phyloP scores from a whole-genome alignment of 2,888 invertebrate species.

The Muschampia plurimacula region DNA sequence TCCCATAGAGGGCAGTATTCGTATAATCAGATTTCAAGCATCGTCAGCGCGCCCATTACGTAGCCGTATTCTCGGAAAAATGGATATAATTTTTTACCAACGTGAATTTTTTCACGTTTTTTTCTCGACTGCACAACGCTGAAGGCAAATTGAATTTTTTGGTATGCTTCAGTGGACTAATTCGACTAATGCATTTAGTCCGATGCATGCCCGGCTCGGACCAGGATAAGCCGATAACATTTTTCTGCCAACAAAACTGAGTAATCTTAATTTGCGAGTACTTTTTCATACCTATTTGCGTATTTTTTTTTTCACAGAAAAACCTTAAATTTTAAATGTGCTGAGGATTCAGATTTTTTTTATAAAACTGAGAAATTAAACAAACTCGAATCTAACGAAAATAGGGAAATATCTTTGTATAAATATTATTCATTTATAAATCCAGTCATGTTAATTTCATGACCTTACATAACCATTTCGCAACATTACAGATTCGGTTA shows the following conservation, averaged over 20 bases:
- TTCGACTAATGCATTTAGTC: slow-evolving; percentile 81
- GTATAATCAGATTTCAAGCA: slow-evolving; percentile 75
- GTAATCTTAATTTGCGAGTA: slow-evolving; percentile 40
- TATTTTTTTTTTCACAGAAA: slow-evolving; percentile 21
- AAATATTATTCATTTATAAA: too few relatives aligned
- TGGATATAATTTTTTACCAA: slow-evolving; percentile 78
- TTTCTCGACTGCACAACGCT: slow-evolving; percentile 66
- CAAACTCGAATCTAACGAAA: too few relatives aligned
- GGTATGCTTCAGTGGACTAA: slow-evolving; percentile 78
- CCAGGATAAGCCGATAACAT: slow-evolving; percentile 38
- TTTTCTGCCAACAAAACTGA: slow-evolving; percentile 38
- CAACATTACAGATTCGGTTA: too few relatives aligned
- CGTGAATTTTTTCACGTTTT: slow-evolving; percentile 58
- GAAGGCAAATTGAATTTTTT: slow-evolving; percentile 83
- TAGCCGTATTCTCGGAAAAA: slow-evolving; percentile 67
- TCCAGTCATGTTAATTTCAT: too few relatives aligned
- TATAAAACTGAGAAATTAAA: too few relatives aligned
- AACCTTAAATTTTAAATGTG: slow-evolving; percentile 19
- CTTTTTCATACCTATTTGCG: slow-evolving; percentile 34
- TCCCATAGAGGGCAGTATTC: slow-evolving; percentile 58
- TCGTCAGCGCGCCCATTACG: slow-evolving; percentile 66
- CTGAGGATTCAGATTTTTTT: not conserved
- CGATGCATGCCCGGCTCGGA: slow-evolving; percentile 63
- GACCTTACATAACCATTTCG: too few relatives aligned
- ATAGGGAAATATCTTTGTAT: too few relatives aligned